A percentile compares a stretch with the other conserved stretches of the same genome.
These are phyloP conservation scores for Geotria australis DNA, from an alignment of 2,797 vertebrate genomes.

Conservation along the genomic window DNA sequence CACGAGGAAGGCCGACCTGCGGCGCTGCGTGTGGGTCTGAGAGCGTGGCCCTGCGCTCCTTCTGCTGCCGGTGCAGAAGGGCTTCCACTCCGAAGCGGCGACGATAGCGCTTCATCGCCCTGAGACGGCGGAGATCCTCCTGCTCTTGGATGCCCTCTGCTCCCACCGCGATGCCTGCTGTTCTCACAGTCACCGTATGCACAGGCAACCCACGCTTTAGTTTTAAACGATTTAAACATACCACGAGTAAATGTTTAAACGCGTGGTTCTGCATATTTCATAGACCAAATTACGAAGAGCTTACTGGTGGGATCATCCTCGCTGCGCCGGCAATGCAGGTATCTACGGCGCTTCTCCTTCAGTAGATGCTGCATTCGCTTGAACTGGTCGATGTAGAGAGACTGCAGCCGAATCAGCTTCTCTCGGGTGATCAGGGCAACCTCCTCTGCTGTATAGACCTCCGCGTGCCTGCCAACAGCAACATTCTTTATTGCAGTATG, in stretches of 20 bases:
- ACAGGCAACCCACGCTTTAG: no score
- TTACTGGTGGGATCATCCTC: slow-evolving; percentile 56
- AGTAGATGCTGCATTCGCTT: slow-evolving; percentile 77
- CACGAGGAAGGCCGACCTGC: no score
- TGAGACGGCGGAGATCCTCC: slow-evolving; percentile 56
- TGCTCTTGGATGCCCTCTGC: slow-evolving; percentile 61
- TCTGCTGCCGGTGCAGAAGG: slow-evolving; percentile 58
- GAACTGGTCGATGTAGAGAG: slow-evolving; percentile 93
- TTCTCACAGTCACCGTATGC: no score
- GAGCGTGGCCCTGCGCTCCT: slow-evolving; percentile 29
- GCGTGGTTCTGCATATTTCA: no score
- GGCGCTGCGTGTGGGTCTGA: no score
- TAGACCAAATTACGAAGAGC: no score
- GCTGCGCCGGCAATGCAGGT: slow-evolving; percentile 48
- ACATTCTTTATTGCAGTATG: neutral
- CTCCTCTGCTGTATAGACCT: slow-evolving; percentile 83
- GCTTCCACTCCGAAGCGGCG: slow-evolving; percentile 74
- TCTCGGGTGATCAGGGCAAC: slow-evolving; percentile 79
- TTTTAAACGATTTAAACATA: no score
- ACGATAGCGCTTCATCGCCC: slow-evolving; percentile 65
- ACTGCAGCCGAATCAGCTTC: slow-evolving; percentile 79
- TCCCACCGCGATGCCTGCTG: slow-evolving; percentile 6
- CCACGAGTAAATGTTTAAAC: no score
- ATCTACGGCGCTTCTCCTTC: slow-evolving; percentile 70
- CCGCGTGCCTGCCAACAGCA: slow-evolving; percentile 37